Conservation (phyloP, 2,888 invertebrate genomes). For the Lysandra coridon region DNA sequence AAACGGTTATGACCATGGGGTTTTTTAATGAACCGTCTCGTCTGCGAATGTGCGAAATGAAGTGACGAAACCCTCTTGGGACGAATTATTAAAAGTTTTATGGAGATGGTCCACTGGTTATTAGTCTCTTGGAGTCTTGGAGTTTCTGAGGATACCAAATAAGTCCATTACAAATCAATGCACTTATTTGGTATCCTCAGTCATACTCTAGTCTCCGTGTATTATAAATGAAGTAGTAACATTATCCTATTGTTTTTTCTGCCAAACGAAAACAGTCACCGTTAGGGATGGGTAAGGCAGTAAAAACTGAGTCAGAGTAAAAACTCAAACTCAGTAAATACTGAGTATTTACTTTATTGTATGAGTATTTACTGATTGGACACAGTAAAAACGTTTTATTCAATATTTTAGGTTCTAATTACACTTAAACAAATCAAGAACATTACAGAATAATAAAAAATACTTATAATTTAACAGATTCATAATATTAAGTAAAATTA, state of each 20-base stretch:
- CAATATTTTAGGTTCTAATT: too few relatives aligned
- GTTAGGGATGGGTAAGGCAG: too few relatives aligned
- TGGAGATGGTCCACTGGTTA: neutral
- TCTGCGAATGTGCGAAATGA: constrained; percentile 30
- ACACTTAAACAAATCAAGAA: too few relatives aligned
- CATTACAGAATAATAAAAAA: too few relatives aligned
- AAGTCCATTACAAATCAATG: neutral
- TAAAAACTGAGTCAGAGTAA: too few relatives aligned
- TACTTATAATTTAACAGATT: too few relatives aligned
- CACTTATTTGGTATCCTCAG: neutral
- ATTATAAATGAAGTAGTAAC: neutral
- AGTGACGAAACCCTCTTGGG: constrained; percentile 15
- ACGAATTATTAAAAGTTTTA: constrained; percentile 10
- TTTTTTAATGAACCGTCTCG: constrained; percentile 54
- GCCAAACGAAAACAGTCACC: neutral
- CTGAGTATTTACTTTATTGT: too few relatives aligned
- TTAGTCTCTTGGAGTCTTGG: constrained; percentile 1
- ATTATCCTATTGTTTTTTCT: neutral
- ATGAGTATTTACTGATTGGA: too few relatives aligned
- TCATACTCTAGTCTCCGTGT: neutral
- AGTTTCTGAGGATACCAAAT: too few relatives aligned
- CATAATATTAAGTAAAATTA: too few relatives aligned
- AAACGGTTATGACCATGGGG: constrained; percentile 49
- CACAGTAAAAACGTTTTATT: too few relatives aligned
- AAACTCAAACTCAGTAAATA: too few relatives aligned